phyloP scores from a whole-genome alignment of 2,888 invertebrate genomes.

The Rambutsinella grinnellia region DNA sequence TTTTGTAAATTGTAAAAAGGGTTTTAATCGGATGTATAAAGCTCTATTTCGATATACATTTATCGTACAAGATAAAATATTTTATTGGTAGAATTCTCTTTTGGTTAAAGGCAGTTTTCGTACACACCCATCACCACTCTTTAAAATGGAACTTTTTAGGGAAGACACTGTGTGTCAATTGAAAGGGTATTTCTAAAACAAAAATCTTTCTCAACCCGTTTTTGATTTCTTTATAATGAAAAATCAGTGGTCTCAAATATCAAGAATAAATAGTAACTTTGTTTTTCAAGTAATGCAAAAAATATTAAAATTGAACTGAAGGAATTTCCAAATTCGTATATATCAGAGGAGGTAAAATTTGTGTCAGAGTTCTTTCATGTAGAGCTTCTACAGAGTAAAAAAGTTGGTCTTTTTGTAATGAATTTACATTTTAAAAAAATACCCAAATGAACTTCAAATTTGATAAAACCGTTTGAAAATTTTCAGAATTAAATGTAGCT shows the following conservation, averaged over 20 bases:
- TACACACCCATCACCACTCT: too few species aligned
- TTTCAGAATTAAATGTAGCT: too few species aligned
- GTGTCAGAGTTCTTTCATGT: slow-evolving; percentile 51
- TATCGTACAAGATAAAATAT: too few species aligned
- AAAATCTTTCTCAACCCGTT: neutral
- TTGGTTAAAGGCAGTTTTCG: too few species aligned
- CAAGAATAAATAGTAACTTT: neutral
- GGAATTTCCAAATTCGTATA: neutral
- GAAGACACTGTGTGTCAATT: too few species aligned
- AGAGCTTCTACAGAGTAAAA: slow-evolving; percentile 31
- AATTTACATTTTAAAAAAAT: neutral
- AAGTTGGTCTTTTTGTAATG: slow-evolving; percentile 2
- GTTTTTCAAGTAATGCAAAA: neutral
- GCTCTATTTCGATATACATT: neutral
- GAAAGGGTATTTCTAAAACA: neutral
- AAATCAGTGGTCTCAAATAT: neutral
- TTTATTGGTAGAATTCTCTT: too few species aligned
- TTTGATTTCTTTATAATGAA: neutral
- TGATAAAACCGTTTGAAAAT: too few species aligned
- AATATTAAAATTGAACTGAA: neutral
- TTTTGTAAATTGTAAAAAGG: neutral
- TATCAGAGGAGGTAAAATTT: slow-evolving; percentile 35
- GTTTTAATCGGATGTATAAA: neutral
- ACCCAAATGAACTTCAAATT: too few species aligned
- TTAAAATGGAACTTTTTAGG: too few species aligned